phyloP scores from a whole-genome alignment of 2,797 vertebrate genomes.

The Molothrus aeneus region DNA sequence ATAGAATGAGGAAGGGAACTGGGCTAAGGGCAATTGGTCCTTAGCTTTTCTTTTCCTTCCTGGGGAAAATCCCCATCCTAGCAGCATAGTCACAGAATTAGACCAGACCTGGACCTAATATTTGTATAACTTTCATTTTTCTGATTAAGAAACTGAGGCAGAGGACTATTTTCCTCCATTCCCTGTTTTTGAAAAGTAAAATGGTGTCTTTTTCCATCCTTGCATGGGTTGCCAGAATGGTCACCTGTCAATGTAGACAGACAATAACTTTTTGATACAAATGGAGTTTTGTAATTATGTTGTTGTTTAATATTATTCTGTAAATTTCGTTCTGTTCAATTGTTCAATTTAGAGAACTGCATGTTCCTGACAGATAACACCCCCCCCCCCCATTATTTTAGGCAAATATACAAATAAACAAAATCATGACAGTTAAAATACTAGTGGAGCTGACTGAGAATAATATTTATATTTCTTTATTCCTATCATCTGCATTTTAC shows the following conservation, averaged over 20 bases:
- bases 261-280: neutral
- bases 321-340: neutral
- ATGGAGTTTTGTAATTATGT: neutral
- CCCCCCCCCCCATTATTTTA: fast-evolving
- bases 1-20: neutral
- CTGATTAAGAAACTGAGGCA: neutral
- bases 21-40: neutral
- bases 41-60: neutral
- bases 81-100: neutral
- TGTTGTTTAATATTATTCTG: neutral
- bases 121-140: neutral
- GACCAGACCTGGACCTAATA: neutral
- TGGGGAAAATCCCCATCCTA: neutral
- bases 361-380: neutral
- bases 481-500: neutral
- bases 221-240: neutral
- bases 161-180: neutral
- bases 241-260: neutral
- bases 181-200: neutral
- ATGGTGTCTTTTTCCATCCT: neutral
- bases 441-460: neutral
- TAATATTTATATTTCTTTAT: neutral
- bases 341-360: neutral
- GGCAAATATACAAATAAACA: neutral
- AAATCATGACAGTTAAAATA: neutral